Evolutionary conservation across 92 coral and sea anemone genomes (phyloP), one percentile per base, ranked within the genome.

Genomic region (Umimayanthus chanpuru): DNA sequence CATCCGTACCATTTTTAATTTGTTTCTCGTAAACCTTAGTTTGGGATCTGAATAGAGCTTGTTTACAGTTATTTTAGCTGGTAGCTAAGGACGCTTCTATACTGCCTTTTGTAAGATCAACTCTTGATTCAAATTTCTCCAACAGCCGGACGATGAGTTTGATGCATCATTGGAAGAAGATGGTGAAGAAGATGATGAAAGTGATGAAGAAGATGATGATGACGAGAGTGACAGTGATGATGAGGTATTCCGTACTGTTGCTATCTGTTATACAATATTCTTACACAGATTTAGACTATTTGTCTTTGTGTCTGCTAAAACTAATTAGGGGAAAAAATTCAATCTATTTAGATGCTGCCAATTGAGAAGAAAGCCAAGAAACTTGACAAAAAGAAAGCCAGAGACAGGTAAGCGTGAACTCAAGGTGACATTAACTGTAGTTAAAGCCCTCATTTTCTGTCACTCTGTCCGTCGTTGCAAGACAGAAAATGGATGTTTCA

Each of bases 311-410:
- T 15, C 21, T 49, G 6, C 2, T 15, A 0, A 41, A 66, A 26
- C n/a, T 39, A 66, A 23, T n/a, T 15, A n/a, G 40, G 25, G 25
- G 0, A 1, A 26, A 28, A 14, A 0, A 28, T 41, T 23, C 50
- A 25, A n/a, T 26, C 66, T 15, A 8, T 71, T 9, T 90, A 97
- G 99, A 91, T 95, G 94, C 82, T 97, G 70, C 97, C 99, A 30
- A 95, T 97, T 40, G 99, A 97, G 89, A 97, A 93, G 92, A 94
- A 97, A 88, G 88, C 99, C 53, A 91, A 87, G 85, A 95, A 95
- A 85, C 90, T 97, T 61, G 99, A 97, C 90, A 80, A 93, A 82
- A 89, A 93, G 85, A 95, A 92, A 76, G 96, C 96, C 30, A 92
- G 93, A 83, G 98, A 97, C 92, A 95, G 84, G 99, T 97, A 67